Evolutionary conservation across 2,113 vertebrate species (phyloP).

Genomic region (Copsychus sechellarum): DNA sequence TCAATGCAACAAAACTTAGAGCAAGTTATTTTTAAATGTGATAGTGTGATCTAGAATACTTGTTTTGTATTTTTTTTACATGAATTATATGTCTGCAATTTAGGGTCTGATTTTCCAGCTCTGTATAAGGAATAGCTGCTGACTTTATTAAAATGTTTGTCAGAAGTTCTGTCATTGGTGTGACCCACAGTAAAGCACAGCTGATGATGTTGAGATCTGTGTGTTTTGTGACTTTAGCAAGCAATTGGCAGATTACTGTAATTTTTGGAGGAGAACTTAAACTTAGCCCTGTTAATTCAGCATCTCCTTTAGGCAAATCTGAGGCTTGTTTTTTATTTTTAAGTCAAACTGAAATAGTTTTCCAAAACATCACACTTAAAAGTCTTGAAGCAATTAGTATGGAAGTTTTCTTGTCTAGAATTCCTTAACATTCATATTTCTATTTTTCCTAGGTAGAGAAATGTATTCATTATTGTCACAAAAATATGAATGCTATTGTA

Average conservation of each 20-base stretch:
- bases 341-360: background rate
- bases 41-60: background rate
- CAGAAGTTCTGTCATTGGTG: background rate
- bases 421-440: background rate
- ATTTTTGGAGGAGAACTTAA: background rate
- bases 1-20: background rate
- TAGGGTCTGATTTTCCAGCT: background rate
- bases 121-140: background rate
- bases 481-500: slow-evolving; percentile 94
- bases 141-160: background rate
- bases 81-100: background rate
- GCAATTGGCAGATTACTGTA: background rate
- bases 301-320: background rate
- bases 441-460: slow-evolving; percentile 86
- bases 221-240: background rate
- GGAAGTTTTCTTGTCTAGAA: background rate
- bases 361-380: background rate
- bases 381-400: background rate
- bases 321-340: background rate
- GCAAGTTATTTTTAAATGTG: background rate
- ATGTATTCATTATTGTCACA: slow-evolving; percentile 92
- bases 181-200: background rate
- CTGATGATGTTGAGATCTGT: background rate
- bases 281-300: background rate
- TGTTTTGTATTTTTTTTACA: background rate